Conservation (phyloP, 1,140 invertebrate species). For the Drosophila cardini region DNA sequence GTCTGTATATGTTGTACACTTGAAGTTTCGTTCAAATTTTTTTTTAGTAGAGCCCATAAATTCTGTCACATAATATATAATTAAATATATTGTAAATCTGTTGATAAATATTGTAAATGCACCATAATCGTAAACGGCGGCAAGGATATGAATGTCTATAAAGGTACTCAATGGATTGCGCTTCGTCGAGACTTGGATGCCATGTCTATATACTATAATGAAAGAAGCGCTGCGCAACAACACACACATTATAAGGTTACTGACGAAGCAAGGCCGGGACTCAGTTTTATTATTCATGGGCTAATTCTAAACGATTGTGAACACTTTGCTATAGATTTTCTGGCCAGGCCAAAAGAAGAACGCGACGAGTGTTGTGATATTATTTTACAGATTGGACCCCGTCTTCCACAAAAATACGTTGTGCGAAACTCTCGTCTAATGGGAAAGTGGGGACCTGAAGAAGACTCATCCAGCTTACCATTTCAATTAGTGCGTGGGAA, state of each 20-base stretch:
- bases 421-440: conserved; percentile 88
- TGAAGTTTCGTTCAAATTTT: conserved; percentile 42
- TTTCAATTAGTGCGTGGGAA: conserved; percentile 79
- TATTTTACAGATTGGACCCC: conserved; percentile 91
- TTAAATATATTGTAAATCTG: background rate
- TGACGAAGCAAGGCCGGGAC: conserved; percentile 47
- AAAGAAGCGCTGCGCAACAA: conserved; percentile 35
- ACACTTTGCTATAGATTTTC: conserved; percentile 62
- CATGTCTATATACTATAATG: conserved; percentile 63
- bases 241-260: conserved; percentile 38
- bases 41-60: background rate
- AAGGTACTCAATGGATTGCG: conserved; percentile 44
- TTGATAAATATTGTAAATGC: conserved; percentile 21
- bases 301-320: conserved; percentile 55
- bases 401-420: conserved; percentile 89
- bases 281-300: conserved; percentile 66
- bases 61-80: background rate
- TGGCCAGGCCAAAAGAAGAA: conserved; percentile 4
- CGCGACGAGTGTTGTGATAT: conserved; percentile 85
- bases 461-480: conserved; percentile 84
- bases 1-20: background rate
- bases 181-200: conserved; percentile 46
- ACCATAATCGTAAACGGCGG: conserved; percentile 10
- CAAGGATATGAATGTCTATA: conserved; percentile 50
- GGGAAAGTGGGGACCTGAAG: conserved; percentile 88